These are phyloP conservation scores for Synaphobranchus kaupii DNA, from an alignment of 2,797 vertebrate genomes.

Conservation along the genomic window DNA sequence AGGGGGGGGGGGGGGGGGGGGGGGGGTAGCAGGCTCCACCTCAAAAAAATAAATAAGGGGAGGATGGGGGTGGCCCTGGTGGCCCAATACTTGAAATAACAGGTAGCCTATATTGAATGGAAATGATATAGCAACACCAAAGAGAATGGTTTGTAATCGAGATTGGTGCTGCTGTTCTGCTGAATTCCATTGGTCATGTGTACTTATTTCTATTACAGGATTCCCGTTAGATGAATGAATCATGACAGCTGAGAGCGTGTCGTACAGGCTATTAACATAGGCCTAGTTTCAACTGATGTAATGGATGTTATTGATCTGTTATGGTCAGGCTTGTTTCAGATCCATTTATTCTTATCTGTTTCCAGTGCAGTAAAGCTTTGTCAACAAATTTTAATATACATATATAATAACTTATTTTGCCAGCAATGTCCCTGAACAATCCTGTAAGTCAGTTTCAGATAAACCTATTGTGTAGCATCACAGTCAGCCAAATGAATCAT, in stretches of 20 bases:
- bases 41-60: conserved; percentile 59
- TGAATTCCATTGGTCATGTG: neutral
- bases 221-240: neutral
- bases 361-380: neutral
- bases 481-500: too few species aligned
- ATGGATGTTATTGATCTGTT: neutral
- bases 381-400: neutral
- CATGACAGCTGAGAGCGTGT: neutral
- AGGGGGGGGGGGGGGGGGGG: conserved; percentile 27
- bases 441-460: neutral
- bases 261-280: neutral
- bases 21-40: conserved; percentile 68
- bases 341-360: neutral
- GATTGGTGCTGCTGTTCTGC: neutral
- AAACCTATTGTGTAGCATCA: neutral
- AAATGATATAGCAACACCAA: neutral
- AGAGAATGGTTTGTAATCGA: neutral
- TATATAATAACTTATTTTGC: neutral
- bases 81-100: neutral
- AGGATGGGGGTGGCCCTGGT: conserved; percentile 37
- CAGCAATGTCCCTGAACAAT: neutral
- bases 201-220: neutral
- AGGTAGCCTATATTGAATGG: neutral
- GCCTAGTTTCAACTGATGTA: neutral
- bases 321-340: neutral